These are phyloP conservation scores for Cecropterus lyciades DNA, from an alignment of 1,140 invertebrate species.

Conservation along the genomic window DNA sequence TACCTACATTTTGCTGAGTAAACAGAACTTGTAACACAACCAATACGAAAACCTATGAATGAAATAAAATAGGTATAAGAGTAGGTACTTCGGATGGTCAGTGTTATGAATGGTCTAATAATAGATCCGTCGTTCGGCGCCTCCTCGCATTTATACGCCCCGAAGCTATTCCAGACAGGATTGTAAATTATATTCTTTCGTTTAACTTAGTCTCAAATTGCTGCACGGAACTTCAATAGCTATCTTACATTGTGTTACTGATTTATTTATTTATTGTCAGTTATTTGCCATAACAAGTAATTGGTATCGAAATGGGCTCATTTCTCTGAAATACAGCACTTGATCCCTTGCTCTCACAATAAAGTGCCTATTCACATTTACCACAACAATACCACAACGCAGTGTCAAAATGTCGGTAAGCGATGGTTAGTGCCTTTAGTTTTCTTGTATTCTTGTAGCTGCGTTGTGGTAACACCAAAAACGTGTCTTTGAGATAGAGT, in stretches of 20 bases:
- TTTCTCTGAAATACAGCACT: background rate
- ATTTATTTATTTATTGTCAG: background rate
- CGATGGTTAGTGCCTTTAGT: too few species aligned
- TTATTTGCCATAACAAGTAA: background rate
- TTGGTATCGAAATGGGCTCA: background rate
- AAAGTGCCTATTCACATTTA: too few species aligned
- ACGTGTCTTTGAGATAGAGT: too few species aligned
- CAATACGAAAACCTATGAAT: conserved; percentile 18
- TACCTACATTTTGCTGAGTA: conserved; percentile 5
- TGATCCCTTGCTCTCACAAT: background rate
- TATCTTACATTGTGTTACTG: background rate
- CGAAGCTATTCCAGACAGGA: conserved; percentile 1
- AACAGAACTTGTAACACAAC: conserved; percentile 5
- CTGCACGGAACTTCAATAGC: background rate
- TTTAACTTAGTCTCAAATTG: background rate
- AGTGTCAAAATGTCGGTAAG: too few species aligned
- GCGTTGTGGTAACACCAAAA: too few species aligned
- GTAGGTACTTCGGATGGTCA: conserved; percentile 14
- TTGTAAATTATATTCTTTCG: background rate
- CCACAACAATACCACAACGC: too few species aligned
- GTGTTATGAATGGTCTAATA: conserved; percentile 25
- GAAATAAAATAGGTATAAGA: conserved; percentile 20
- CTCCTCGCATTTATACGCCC: conserved; percentile 8
- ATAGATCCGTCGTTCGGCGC: conserved; percentile 5
- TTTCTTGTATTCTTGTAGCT: too few species aligned